These are phyloP conservation scores for Oostethus manadensis DNA, from an alignment of 2,113 vertebrate genomes.

Conservation along the genomic window DNA sequence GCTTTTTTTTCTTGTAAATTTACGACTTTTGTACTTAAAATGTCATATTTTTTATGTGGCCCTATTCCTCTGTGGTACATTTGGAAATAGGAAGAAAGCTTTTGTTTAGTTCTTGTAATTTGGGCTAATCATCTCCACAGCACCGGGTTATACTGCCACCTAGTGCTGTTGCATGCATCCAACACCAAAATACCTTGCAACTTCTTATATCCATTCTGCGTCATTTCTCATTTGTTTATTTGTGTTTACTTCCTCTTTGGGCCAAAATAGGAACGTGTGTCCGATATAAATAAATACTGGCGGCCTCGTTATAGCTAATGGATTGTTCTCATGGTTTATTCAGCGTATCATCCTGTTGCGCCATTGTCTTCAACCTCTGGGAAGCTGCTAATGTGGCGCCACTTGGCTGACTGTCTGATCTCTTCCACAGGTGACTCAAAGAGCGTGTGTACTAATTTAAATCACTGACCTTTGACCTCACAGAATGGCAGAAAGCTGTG, in stretches of 20 bases:
- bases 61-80: too few species aligned
- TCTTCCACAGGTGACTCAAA: background rate
- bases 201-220: background rate
- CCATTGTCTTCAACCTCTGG: slow-evolving; percentile 51
- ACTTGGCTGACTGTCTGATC: slow-evolving; percentile 49
- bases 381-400: slow-evolving; percentile 45
- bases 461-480: background rate
- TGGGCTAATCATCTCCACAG: too few species aligned
- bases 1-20: too few species aligned
- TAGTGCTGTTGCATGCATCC: too few species aligned
- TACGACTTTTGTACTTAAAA: too few species aligned
- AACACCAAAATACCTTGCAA: too few species aligned
- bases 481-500: background rate
- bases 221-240: slow-evolving; percentile 11
- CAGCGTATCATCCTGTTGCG: slow-evolving; percentile 40
- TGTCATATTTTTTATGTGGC: too few species aligned
- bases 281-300: slow-evolving; percentile 28
- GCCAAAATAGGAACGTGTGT: slow-evolving; percentile 41
- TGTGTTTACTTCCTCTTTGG: slow-evolving; percentile 5
- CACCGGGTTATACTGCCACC: background rate
- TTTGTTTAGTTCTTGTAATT: too few species aligned
- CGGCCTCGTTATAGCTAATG: slow-evolving; percentile 40
- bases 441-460: background rate
- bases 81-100: background rate
- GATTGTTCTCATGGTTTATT: slow-evolving; percentile 53